Percentiles rank a stretch among this genome's conserved stretches.
These are phyloP conservation scores for Callyntrura guangdongensis DNA, from an alignment of 2,888 invertebrate species.

Conservation along the genomic window DNA sequence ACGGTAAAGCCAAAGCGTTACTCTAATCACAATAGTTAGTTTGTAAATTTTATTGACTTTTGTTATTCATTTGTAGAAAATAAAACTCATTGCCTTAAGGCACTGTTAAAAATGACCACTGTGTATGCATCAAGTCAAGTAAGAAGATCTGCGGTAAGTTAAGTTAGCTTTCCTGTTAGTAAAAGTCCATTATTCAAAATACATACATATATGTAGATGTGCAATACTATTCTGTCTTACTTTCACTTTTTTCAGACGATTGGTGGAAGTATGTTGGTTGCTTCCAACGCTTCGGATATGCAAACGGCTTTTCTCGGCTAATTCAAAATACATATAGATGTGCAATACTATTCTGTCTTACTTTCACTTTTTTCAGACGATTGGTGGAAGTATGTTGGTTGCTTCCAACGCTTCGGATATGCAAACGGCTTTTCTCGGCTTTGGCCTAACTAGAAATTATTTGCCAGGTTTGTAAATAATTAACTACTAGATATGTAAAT, in stretches of 20 bases:
- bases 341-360: too few species aligned
- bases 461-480: background rate
- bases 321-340: too few species aligned
- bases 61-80: constrained; percentile 86
- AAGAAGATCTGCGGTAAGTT: constrained; percentile 93
- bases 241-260: constrained; percentile 89
- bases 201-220: too few species aligned
- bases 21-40: background rate
- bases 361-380: constrained; percentile 88
- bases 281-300: constrained; percentile 97
- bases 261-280: constrained; percentile 95
- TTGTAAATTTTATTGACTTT: constrained; percentile 11
- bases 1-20: background rate
- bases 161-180: too few species aligned
- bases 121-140: constrained; percentile 99
- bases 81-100: constrained; percentile 89
- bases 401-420: constrained; percentile 98
- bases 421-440: constrained; percentile 71
- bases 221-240: too few species aligned
- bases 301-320: constrained; percentile 72
- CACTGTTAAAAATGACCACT: constrained; percentile 93
- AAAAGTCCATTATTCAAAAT: too few species aligned
- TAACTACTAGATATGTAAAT: background rate
- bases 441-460: constrained; percentile 54
- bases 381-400: constrained; percentile 95